phyloP scores from a whole-genome alignment of 2,113 vertebrate genomes.

The Madoqua kirkii region DNA sequence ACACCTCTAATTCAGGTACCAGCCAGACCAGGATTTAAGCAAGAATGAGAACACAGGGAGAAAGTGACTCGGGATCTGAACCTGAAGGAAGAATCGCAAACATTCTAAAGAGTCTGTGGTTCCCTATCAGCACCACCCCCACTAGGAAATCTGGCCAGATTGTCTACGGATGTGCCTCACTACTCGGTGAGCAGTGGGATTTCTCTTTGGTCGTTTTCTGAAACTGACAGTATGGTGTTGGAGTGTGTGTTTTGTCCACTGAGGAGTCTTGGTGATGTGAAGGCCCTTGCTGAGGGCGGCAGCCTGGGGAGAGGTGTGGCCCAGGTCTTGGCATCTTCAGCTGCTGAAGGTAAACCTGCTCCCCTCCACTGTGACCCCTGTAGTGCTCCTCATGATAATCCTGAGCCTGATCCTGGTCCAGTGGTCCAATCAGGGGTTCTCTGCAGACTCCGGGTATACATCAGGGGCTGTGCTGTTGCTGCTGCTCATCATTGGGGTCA shows the following conservation, averaged over 20 bases:
- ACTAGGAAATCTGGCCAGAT: slow-evolving; percentile 82
- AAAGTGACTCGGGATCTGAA: not conserved
- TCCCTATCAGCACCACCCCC: slow-evolving; percentile 69
- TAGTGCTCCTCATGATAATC: not conserved
- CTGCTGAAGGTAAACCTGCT: not conserved
- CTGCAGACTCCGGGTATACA: not conserved
- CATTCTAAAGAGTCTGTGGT: slow-evolving; percentile 71
- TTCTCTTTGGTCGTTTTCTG: not conserved
- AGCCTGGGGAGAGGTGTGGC: too few species aligned
- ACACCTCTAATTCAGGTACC: slow-evolving; percentile 83
- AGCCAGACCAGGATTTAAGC: slow-evolving; percentile 78
- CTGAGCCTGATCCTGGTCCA: not conserved
- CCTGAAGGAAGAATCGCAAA: slow-evolving; percentile 61
- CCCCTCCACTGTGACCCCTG: not conserved
- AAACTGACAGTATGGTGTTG: not conserved
- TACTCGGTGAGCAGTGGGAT: slow-evolving; percentile 18
- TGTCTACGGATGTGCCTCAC: not conserved
- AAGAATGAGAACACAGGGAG: slow-evolving; percentile 71
- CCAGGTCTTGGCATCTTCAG: not conserved
- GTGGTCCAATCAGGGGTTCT: not conserved
- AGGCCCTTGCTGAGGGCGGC: not conserved
- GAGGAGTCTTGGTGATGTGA: not conserved
- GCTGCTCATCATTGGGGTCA: not conserved
- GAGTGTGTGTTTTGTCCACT: not conserved
- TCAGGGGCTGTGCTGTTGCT: not conserved